Base-by-base conservation (phyloP, 2,888 invertebrate species). In the Patella caerulea region DNA sequence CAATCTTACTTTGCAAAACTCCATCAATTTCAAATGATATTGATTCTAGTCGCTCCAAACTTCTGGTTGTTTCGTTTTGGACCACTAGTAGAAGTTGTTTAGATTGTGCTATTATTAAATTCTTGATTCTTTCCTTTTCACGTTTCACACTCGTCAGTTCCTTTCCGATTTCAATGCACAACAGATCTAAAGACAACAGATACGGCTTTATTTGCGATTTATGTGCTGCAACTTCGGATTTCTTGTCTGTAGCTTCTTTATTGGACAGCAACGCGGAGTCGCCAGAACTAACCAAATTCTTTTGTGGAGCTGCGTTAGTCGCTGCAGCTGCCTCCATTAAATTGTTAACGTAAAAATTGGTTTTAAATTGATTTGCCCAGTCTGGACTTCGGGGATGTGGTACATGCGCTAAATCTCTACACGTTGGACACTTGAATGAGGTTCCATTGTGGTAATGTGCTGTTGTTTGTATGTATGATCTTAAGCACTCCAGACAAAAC, bases 271-370 rank as follows among this genome's bases (percentile, higher is more conserved):
- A 24, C 2, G 24, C 12, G 14, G 19, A 19, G 9, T 65, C 12
- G 14, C 4, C 12, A 24, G 65, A 65, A 19, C 24, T 14, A 19
- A 19, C 19, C 14, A 24, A 24, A 0, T 2, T 65, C n/a, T 65
- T 19, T 65, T 19, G 19, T 65, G 19, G 24, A 65, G 19, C 24
- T 9, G 19, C 3, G 14, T 65, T 24, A 45, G 45, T 45, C 7
- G 45, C 45, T 45, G 45, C 45, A 45, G 45, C 9, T 11, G 65
- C 65, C 11, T 65, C 74, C 12, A 74, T 55, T 15, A 74, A 59
- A 59, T 74, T 74, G 15, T 74, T 74, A 45, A 74, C 65, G 34
- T 59, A 65, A 24, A 74, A 74, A 14, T 74, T 74, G 59, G 29
- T 45, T 45, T 59, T 74, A 65, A 74, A 74, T 15, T 56, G 59